Percentiles rank a stretch among this genome's conserved stretches.
These are phyloP conservation scores for Neomorphus geoffroyi DNA, from an alignment of 2,797 vertebrate species.

Conservation along the genomic window DNA sequence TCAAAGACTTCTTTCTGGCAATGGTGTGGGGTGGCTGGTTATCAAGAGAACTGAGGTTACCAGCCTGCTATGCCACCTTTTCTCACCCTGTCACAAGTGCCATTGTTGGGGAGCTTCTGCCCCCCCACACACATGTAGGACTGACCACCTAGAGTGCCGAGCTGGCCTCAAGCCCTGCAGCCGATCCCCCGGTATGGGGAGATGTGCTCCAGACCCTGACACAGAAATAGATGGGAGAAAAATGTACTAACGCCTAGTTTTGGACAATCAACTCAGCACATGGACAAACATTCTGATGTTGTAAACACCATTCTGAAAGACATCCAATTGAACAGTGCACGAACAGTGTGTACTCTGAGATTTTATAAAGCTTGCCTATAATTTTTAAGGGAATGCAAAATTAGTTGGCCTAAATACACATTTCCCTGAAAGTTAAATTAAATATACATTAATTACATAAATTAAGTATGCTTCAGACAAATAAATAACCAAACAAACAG, in stretches of 20 bases:
- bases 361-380: not conserved
- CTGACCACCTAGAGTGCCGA: not conserved
- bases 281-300: not conserved
- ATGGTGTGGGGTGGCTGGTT: not conserved
- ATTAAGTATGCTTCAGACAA: not conserved
- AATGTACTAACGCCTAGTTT: not conserved
- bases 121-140: fast-evolving
- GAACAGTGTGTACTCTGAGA: not conserved
- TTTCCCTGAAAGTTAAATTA: not conserved
- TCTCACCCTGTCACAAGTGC: not conserved
- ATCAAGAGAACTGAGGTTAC: not conserved
- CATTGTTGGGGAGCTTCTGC: not conserved
- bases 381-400: not conserved
- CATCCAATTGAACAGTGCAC: not conserved
- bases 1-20: not conserved
- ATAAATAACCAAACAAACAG: not conserved
- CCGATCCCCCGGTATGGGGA: fast-evolving
- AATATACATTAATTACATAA: not conserved
- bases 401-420: not conserved
- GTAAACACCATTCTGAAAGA: not conserved
- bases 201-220: too few relatives aligned
- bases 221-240: not conserved
- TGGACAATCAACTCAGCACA: not conserved
- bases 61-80: not conserved
- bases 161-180: not conserved